These are phyloP conservation scores for Drosophila ironensis DNA, from an alignment of 1,140 invertebrate species.

Conservation along the genomic window DNA sequence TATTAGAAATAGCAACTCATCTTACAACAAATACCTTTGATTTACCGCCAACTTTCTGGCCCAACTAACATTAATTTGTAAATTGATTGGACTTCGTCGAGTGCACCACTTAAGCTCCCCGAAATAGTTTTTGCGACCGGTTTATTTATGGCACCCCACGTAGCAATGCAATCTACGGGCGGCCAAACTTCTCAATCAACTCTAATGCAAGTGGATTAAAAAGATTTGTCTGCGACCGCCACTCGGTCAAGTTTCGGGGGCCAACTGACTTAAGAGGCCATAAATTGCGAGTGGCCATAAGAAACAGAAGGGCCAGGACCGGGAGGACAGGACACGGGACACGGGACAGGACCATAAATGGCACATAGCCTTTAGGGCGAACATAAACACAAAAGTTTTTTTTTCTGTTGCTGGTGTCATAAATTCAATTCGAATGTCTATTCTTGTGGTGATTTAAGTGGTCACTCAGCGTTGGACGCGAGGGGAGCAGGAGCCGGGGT, in stretches of 20 bases:
- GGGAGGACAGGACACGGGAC: not conserved
- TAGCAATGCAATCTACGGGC: conserved; percentile 9
- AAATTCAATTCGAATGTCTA: conserved; percentile 79
- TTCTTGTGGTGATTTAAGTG: conserved; percentile 80
- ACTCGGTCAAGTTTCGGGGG: conserved; percentile 49
- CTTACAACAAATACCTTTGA: not conserved
- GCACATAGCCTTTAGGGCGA: conserved; percentile 50
- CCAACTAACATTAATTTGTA: conserved; percentile 26
- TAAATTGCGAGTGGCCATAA: conserved; percentile 65
- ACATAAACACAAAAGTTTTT: not conserved
- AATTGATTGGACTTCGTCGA: conserved; percentile 25
- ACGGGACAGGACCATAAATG: conserved; percentile 51
- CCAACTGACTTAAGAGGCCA: conserved; percentile 63
- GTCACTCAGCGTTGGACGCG: conserved; percentile 53
- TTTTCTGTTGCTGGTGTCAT: conserved; percentile 56
- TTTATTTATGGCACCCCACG: conserved; percentile 24
- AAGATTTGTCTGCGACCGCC: conserved; percentile 43
- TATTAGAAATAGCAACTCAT: too few species aligned
- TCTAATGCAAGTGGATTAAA: conserved; percentile 56
- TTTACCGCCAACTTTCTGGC: too few species aligned
- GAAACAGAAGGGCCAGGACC: conserved; percentile 46
- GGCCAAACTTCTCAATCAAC: conserved; percentile 45
- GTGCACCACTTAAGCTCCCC: conserved; percentile 6
- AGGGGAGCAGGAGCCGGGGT: conserved; percentile 31
- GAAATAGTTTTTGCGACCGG: conserved; percentile 22